Conservation (phyloP, 2,888 invertebrate species). For the Hypena proboscidalis region DNA sequence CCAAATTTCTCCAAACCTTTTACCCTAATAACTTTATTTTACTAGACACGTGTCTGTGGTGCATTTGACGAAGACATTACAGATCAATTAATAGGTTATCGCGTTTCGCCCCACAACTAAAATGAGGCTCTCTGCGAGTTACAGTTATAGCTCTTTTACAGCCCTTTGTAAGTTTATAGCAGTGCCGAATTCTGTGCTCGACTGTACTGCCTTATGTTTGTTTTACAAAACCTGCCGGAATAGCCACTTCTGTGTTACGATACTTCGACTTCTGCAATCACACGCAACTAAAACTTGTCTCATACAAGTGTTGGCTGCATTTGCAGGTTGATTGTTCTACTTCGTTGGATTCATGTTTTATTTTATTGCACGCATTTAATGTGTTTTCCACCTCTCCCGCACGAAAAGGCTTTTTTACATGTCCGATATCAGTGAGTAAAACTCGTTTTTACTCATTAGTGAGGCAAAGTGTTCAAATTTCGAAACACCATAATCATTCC, state of each 20-base stretch:
- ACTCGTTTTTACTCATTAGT: too few relatives aligned
- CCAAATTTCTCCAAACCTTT: too few relatives aligned
- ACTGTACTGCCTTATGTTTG: conserved; percentile 65
- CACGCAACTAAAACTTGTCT: too few relatives aligned
- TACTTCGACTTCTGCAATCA: too few relatives aligned
- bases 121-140: conserved; percentile 80
- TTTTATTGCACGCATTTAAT: too few relatives aligned
- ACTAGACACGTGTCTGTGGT: conserved; percentile 13
- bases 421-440: too few relatives aligned
- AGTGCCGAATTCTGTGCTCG: conserved; percentile 76
- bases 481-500: too few relatives aligned
- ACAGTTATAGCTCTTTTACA: conserved; percentile 84
- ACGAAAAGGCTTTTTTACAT: too few relatives aligned
- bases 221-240: conserved; percentile 64
- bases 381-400: too few relatives aligned
- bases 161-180: conserved; percentile 84
- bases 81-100: conserved; percentile 80
- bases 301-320: conserved; percentile 35
- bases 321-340: conserved; percentile 3
- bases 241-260: conserved; percentile 41
- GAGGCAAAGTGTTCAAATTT: too few relatives aligned
- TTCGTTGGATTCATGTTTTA: neutral
- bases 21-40: neutral
- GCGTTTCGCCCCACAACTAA: conserved; percentile 74
- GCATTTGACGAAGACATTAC: conserved; percentile 49